Percentiles rank a stretch among this genome's conserved stretches.
phyloP scores from a whole-genome alignment of 2,113 vertebrate genomes.

The Sylvilagus bachmani region DNA sequence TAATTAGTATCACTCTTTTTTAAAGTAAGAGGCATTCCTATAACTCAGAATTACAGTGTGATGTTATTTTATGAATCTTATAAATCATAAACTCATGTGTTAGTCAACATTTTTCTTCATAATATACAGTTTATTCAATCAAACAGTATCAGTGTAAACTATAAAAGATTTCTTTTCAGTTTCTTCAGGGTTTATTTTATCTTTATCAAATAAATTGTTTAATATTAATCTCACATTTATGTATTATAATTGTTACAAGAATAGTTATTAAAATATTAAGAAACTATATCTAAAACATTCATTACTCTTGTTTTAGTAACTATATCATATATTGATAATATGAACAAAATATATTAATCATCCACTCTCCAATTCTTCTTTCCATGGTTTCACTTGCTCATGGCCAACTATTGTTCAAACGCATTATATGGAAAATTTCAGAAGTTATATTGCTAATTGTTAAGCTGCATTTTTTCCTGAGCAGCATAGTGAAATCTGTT shows the following conservation, averaged over 20 bases:
- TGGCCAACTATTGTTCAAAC: no score
- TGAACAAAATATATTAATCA: not conserved
- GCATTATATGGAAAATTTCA: no score
- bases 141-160: not conserved
- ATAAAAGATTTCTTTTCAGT: not conserved
- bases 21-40: not conserved
- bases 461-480: no score
- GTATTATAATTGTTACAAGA: not conserved
- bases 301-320: not conserved
- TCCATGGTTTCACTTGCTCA: no score
- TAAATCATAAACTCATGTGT: not conserved
- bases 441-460: no score
- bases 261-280: not conserved
- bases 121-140: not conserved
- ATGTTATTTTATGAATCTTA: not conserved
- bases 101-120: not conserved
- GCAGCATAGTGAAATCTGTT: no score
- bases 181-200: not conserved
- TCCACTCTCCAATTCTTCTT: no score
- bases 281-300: not conserved
- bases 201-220: not conserved
- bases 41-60: not conserved
- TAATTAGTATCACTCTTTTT: not conserved
- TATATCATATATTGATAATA: not conserved
- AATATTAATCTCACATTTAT: not conserved